phyloP scores from a whole-genome alignment of 1,140 invertebrate species.

The Bombus turneri region DNA sequence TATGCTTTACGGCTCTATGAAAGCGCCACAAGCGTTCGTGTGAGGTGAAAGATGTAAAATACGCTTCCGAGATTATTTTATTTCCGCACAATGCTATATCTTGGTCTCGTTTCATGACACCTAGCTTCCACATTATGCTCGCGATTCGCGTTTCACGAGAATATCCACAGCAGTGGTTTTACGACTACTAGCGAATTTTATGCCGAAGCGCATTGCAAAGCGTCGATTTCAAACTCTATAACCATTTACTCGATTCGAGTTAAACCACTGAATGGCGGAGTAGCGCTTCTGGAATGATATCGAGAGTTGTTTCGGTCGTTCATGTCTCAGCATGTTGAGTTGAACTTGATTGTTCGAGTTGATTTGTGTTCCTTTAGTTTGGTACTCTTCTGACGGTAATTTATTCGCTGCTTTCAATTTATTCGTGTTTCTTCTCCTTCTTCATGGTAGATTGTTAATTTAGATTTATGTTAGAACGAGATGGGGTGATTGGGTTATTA shows the following conservation, averaged over 20 bases:
- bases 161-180: neutral
- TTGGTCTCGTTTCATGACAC: neutral
- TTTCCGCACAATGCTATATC: neutral
- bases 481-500: no score
- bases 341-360: neutral
- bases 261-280: neutral
- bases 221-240: neutral
- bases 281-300: neutral
- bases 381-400: neutral
- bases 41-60: neutral
- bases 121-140: neutral
- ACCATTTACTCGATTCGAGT: neutral
- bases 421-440: neutral
- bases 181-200: neutral
- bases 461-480: neutral
- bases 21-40: conserved; percentile 28
- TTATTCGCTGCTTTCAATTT: neutral
- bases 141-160: neutral
- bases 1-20: conserved; percentile 69
- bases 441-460: neutral
- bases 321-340: no score
- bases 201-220: neutral
- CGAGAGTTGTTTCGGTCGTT: neutral
- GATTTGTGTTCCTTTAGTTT: no score
- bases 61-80: neutral